These are phyloP conservation scores for Dromiciops gliroides DNA, from an alignment of 2,113 vertebrate genomes.

Conservation along the genomic window DNA sequence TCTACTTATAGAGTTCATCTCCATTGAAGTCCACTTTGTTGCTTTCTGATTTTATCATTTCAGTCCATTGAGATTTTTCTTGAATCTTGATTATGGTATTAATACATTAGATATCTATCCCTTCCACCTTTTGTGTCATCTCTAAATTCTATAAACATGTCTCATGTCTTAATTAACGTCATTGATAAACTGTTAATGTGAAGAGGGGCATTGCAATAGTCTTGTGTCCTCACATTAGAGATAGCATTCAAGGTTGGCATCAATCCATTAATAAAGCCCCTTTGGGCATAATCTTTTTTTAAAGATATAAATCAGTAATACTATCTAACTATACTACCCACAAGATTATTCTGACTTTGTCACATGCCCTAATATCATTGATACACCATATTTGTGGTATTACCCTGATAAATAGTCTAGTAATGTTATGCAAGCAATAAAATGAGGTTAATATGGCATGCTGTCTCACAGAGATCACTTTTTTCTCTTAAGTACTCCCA, in stretches of 20 bases:
- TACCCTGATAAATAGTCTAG: background rate
- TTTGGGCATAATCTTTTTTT: background rate
- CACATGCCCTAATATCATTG: background rate
- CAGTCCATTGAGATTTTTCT: background rate
- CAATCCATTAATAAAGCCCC: background rate
- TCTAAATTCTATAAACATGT: slow-evolving; percentile 23
- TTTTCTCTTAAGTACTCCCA: background rate
- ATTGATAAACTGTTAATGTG: slow-evolving; percentile 26
- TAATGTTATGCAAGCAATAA: background rate
- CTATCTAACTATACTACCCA: background rate
- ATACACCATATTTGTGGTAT: background rate
- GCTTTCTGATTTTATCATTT: slow-evolving; percentile 46
- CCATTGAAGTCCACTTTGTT: slow-evolving; percentile 6
- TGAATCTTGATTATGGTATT: background rate
- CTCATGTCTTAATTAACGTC: background rate
- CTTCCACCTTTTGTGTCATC: slow-evolving; percentile 26
- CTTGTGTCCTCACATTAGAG: background rate
- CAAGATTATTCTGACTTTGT: background rate
- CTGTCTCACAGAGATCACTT: background rate
- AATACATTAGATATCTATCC: background rate
- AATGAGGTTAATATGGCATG: background rate
- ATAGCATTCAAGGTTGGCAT: background rate
- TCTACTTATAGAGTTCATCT: background rate
- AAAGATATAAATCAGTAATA: background rate
- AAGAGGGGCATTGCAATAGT: background rate